Base-by-base conservation (phyloP, 2,888 invertebrate species). In the Dendrolimus houi region DNA sequence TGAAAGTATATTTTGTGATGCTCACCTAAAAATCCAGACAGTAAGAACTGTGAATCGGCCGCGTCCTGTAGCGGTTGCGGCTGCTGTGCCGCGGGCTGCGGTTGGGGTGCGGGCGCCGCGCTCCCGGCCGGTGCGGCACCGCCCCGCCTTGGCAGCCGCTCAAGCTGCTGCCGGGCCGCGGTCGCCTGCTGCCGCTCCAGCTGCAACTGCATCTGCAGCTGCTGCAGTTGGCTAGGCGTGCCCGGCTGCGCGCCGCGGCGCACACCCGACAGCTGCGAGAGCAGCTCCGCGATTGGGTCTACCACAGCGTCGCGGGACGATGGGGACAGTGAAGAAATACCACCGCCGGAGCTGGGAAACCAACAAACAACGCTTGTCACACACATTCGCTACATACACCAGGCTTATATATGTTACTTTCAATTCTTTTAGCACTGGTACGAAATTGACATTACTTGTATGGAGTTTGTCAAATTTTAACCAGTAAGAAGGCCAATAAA, bases 191-290 rank as follows among this genome's bases (percentile, higher is more conserved):
- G 96, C 72, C 97, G 92, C 85, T 97, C 97, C 64, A 97, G 92
- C 85, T 98, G 98, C 78, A 97, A 91, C 89, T 98, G 98, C 97
- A 98, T 97, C 92, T 98, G 98, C 72, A 98, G 91, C 81, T 98
- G 98, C 82, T 98, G 98, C 80, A 98, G 91, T 85, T 96, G 96
- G 69, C 95, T 94, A 69, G 96, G 95, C 71, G 93, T 92, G 75
- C 88, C 87, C 62, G 89, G 84, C 72, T 85, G 86, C 58, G 92
- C 83, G 85, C 92, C 74, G 87, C 97, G 95, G 75, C 98, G 92
- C 67, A 98, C 98, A 72, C 98, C 98, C 56, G 98, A 98, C 82
- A 99, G 92, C 91, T 98, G 98, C 60, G 98, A 98, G 66, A 99
- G 92, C 66, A 99, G 92, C 92, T 99, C 99, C 64, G 98, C 97